phyloP scores from a whole-genome alignment of 2,888 invertebrate species.

The Stomorhina lunata region DNA sequence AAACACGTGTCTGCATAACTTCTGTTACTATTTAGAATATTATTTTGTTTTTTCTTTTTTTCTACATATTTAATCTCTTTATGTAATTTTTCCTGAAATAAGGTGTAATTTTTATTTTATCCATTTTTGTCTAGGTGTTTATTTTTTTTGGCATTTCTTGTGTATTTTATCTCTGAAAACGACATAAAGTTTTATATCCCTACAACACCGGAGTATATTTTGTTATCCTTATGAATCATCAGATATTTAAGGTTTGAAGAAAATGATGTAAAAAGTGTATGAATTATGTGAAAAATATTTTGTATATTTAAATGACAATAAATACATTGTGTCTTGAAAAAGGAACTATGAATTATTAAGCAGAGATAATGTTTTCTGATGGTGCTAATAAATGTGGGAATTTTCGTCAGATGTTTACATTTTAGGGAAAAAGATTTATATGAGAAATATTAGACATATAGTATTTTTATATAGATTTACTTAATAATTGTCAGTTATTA shows the following conservation, averaged over 20 bases:
- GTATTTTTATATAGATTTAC: too few relatives aligned
- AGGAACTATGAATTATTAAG: background rate
- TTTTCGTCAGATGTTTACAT: background rate
- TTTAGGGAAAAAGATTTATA: too few relatives aligned
- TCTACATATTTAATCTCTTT: too few relatives aligned
- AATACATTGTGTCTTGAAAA: background rate
- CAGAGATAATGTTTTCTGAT: background rate
- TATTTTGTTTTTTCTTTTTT: background rate
- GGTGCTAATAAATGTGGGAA: background rate
- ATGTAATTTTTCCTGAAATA: background rate
- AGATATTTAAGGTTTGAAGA: background rate
- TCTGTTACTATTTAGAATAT: background rate
- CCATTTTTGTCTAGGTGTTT: background rate
- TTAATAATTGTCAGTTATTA: too few relatives aligned
- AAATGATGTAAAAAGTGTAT: too few relatives aligned
- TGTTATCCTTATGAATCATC: background rate
- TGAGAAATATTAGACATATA: too few relatives aligned
- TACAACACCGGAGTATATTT: background rate
- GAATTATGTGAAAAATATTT: background rate
- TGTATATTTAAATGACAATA: background rate
- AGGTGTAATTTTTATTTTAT: background rate
- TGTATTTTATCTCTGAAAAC: background rate
- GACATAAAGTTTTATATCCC: background rate
- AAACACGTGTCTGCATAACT: background rate
- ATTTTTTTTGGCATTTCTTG: background rate